Percentiles rank a stretch among this genome's conserved stretches.
Conservation (phyloP, 2,113 vertebrate species). For the Hippocampus abdominalis region DNA sequence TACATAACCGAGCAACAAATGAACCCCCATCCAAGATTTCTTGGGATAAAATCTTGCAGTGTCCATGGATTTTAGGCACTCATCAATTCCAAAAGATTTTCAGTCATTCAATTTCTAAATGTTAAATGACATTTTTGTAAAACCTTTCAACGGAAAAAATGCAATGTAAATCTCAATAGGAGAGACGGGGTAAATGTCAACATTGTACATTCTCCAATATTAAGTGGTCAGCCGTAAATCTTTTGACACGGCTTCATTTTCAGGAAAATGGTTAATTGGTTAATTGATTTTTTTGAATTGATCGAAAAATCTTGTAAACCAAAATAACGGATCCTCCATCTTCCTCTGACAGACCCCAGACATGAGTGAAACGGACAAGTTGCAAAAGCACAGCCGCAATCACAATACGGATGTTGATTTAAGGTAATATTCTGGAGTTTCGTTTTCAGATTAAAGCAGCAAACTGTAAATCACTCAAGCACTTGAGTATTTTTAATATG, state of each 20-base stretch:
- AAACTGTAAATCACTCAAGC: no score
- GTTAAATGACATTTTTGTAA: no score
- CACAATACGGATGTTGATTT: neutral
- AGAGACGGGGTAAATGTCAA: no score
- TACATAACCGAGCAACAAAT: no score
- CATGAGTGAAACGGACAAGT: neutral
- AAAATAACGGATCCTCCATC: neutral
- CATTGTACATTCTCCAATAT: no score
- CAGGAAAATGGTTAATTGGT: neutral
- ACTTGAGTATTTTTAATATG: neutral
- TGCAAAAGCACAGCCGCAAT: neutral
- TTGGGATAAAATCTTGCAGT: no score
- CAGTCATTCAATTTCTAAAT: no score
- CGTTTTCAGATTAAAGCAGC: neutral
- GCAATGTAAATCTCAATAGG: no score
- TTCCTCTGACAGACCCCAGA: neutral
- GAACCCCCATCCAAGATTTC: no score
- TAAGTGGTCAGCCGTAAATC: neutral
- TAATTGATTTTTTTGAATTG: neutral
- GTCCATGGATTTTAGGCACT: no score
- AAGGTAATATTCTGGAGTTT: neutral
- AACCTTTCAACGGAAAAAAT: no score
- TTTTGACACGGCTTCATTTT: neutral
- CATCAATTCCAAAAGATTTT: no score
- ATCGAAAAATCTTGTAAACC: neutral